phyloP scores from a whole-genome alignment of 2,113 vertebrate genomes.

The Mystacornis crossleyi region DNA sequence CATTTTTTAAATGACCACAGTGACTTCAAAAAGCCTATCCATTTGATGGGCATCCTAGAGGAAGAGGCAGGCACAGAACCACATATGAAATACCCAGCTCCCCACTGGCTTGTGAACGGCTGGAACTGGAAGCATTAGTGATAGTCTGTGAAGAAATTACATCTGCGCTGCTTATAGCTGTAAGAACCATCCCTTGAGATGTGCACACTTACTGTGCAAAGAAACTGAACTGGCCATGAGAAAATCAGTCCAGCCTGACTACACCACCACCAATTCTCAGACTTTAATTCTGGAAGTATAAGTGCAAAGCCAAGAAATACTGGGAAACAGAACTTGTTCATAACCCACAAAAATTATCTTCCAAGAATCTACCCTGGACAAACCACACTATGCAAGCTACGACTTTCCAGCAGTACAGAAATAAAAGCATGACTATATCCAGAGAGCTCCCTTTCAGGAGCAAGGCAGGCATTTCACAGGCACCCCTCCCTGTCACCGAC shows the following conservation, averaged over 20 bases:
- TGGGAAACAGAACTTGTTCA: neutral
- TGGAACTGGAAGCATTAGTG: neutral
- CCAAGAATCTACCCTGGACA: neutral
- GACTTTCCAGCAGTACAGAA: neutral
- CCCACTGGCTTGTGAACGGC: accelerated
- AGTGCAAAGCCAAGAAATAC: neutral
- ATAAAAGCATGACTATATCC: neutral
- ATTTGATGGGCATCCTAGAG: neutral
- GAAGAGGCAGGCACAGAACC: neutral
- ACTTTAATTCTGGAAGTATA: neutral
- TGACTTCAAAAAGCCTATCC: neutral
- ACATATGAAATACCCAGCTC: neutral
- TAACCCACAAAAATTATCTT: neutral
- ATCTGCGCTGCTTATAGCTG: neutral
- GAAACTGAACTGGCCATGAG: neutral
- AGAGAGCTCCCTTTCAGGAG: neutral
- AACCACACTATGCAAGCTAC: neutral
- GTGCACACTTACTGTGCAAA: neutral
- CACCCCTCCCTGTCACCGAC: neutral
- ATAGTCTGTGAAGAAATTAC: neutral
- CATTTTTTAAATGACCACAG: neutral
- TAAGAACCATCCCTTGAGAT: neutral
- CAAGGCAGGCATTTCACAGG: neutral
- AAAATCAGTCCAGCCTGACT: neutral
- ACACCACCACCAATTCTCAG: neutral